phyloP scores from a whole-genome alignment of 2,888 invertebrate species.

The Leucozona laternaria region DNA sequence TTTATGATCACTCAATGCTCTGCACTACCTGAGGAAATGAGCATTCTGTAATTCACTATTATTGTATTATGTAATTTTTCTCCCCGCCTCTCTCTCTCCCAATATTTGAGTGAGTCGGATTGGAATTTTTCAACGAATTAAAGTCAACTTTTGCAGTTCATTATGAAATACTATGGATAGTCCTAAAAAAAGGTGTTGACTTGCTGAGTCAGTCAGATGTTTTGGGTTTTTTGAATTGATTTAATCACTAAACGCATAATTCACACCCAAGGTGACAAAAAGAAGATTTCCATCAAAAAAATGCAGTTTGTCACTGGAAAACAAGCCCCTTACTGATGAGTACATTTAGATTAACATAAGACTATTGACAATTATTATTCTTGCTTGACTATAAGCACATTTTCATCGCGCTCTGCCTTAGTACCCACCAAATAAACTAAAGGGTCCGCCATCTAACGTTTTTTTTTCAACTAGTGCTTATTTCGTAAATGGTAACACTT shows the following conservation, averaged over 20 bases:
- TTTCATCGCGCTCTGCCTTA: no score
- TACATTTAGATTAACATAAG: no score
- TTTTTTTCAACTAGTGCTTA: no score
- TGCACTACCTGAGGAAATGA: neutral
- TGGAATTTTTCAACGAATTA: constrained; percentile 5
- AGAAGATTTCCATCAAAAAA: no score
- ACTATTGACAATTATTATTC: no score
- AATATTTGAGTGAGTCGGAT: neutral
- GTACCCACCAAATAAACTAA: no score
- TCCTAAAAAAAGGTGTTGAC: constrained; percentile 10
- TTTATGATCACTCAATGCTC: constrained; percentile 12
- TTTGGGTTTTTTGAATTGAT: constrained; percentile 13
- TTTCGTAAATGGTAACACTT: no score
- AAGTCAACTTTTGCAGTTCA: constrained; percentile 23
- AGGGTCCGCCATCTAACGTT: no score
- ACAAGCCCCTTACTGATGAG: no score
- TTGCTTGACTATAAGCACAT: no score
- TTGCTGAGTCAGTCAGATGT: constrained; percentile 16
- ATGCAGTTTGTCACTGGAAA: no score
- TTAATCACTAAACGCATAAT: constrained; percentile 12
- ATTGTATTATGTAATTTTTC: constrained; percentile 12
- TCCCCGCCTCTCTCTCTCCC: neutral
- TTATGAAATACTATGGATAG: constrained; percentile 11
- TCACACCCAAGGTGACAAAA: constrained; percentile 28
- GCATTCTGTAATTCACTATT: neutral